Base-by-base conservation (phyloP, 1,140 invertebrate species). In the Brachionus angularis region DNA sequence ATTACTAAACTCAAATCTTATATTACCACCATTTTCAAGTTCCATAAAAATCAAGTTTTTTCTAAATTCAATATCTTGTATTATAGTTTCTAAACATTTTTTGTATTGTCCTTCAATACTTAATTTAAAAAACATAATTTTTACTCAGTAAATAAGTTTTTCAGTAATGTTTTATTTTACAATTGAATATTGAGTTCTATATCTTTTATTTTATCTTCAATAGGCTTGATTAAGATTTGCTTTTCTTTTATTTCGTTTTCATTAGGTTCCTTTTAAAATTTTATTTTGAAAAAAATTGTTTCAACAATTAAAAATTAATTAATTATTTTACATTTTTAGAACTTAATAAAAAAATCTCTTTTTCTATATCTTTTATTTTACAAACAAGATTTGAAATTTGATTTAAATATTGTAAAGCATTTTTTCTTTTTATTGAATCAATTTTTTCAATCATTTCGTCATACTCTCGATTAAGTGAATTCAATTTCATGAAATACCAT, bases 401-500 rank as follows among this genome's bases (percentile, higher is more conserved):
- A 58, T 58, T 29, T 8, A 23, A 39, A 23, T 58, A 58, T 1
- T 31, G 12, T 12, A 2, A 29, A 21, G 33, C 39, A 36, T 58
- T 21, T 50, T 67, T 67, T 16, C 12, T 16, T 27, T 72, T 58
- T 3, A 39, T 55, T 39, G 18, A 18, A 21, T 50, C 46, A n/a
- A 71, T 31, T 49, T 76, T 76, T 23, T 58, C 58, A n/a, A 77
- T 33, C 21, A 79, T 71, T 62, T 77, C 75, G 7, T 76, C 72
- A 71, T 77, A 71, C 49, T 80, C 78, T 52, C 78, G 72, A 12
- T 73, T 62, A n/a, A 80, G 72, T 7, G 77, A 78, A 47, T 79
- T 80, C 7, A 76, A 73, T 46, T 76, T 75, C 80, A 81, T 81
- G 69, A 79, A 79, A 70, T 81, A 81, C 64, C 76, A 81, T 76